Percentiles rank a stretch among this genome's conserved stretches.
Conservation (phyloP, 2,888 invertebrate genomes). For the Ormyrus labotus region DNA sequence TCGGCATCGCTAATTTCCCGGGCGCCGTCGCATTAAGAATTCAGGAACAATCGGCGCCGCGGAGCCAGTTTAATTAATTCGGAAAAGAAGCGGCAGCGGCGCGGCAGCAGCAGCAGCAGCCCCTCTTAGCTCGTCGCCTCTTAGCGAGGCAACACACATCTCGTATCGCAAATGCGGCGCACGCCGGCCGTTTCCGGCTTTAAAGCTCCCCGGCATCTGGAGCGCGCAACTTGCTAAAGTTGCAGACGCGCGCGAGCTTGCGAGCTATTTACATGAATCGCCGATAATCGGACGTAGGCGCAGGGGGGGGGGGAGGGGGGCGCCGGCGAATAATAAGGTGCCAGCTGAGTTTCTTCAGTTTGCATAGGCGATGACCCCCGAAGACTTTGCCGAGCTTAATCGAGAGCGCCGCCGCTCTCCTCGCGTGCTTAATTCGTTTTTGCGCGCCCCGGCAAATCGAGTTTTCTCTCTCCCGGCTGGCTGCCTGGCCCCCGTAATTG, state of each 20-base stretch:
- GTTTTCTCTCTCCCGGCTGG: slow-evolving; percentile 22
- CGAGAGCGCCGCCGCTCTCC: slow-evolving; percentile 3
- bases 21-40: too few relatives aligned
- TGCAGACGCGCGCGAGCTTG: slow-evolving; percentile 43
- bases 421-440: slow-evolving; percentile 48
- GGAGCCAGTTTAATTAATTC: background rate
- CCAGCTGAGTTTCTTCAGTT: slow-evolving; percentile 66
- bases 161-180: too few relatives aligned
- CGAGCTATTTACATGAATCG: slow-evolving; percentile 68
- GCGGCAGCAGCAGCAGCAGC: too few relatives aligned
- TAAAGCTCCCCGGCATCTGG: too few relatives aligned
- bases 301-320: background rate
- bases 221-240: too few relatives aligned
- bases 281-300: slow-evolving; percentile 65
- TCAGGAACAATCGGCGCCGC: too few relatives aligned
- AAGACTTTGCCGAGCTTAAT: slow-evolving; percentile 49
- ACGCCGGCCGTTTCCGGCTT: too few relatives aligned
- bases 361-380: slow-evolving; percentile 66
- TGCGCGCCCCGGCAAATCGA: slow-evolving; percentile 24
- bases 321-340: slow-evolving; percentile 44
- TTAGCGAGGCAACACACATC: too few relatives aligned
- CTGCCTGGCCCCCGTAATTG: slow-evolving; percentile 9
- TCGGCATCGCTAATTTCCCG: too few relatives aligned
- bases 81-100: too few relatives aligned
- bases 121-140: too few relatives aligned